phyloP scores from a whole-genome alignment of 2,888 invertebrate genomes.

The Xiphydria camelus region DNA sequence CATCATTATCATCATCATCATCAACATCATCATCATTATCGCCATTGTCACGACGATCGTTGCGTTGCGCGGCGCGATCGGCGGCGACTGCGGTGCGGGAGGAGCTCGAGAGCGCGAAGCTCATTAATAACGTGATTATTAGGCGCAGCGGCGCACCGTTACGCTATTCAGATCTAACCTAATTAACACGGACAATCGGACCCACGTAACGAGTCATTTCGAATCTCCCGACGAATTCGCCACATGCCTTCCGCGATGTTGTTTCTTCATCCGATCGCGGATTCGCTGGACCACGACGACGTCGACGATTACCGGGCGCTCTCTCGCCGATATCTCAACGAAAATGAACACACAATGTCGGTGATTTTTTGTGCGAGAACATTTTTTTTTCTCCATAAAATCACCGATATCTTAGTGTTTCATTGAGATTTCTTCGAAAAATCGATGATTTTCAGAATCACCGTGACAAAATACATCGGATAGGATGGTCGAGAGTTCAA shows the following conservation, averaged over 20 bases:
- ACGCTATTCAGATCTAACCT: conserved; percentile 48
- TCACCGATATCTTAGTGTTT: too few relatives aligned
- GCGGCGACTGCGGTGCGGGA: conserved; percentile 1
- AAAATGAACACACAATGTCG: too few relatives aligned
- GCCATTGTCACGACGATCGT: not conserved
- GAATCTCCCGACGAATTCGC: conserved; percentile 42
- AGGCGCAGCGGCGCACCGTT: conserved; percentile 43
- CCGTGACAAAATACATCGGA: too few relatives aligned
- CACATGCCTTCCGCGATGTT: conserved; percentile 35
- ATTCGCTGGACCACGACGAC: too few relatives aligned
- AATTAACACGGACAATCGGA: conserved; percentile 52
- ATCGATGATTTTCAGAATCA: too few relatives aligned
- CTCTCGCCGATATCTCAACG: too few relatives aligned
- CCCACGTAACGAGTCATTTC: conserved; percentile 42
- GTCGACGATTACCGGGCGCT: too few relatives aligned
- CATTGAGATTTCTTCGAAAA: too few relatives aligned
- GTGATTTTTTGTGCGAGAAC: too few relatives aligned
- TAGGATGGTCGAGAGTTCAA: too few relatives aligned
- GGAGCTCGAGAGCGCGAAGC: conserved; percentile 18
- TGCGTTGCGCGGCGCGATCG: not conserved
- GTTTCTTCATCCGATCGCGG: too few relatives aligned
- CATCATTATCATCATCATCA: conserved; percentile 3
- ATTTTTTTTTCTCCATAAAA: too few relatives aligned
- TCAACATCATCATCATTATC: conserved; percentile 7
- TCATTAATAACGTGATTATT: conserved; percentile 51